A percentile compares a stretch with the other conserved stretches of the same genome.
These are phyloP conservation scores for Caenorhabditis plicata DNA, from an alignment of 2,888 invertebrate genomes.

Conservation along the genomic window DNA sequence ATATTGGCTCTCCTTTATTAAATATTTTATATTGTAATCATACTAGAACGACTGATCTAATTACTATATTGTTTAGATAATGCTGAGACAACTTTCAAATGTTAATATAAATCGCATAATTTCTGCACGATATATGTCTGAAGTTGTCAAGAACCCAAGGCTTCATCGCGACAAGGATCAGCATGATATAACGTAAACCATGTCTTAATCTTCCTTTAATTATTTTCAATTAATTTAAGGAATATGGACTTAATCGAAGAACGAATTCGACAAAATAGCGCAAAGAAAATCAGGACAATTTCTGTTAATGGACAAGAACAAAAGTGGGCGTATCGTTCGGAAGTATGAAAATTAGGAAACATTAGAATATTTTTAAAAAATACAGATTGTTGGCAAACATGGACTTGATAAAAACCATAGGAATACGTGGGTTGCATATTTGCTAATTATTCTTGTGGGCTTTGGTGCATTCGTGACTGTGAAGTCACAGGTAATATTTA, in stretches of 20 bases:
- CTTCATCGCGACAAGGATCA: constrained; percentile 34
- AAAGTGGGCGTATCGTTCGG: constrained; percentile 56
- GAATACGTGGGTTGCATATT: constrained; percentile 54
- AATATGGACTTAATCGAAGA: constrained; percentile 53
- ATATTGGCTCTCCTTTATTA: no score
- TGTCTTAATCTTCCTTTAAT: neutral
- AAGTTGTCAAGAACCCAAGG: constrained; percentile 41
- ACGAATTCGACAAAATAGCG: constrained; percentile 25
- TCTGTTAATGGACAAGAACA: constrained; percentile 44
- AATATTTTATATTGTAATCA: no score
- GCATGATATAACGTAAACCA: constrained; percentile 42
- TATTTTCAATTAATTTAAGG: constrained; percentile 16
- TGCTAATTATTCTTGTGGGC: constrained; percentile 49
- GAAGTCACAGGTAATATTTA: constrained; percentile 31
- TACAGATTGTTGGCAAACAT: constrained; percentile 45
- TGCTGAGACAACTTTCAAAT: no score
- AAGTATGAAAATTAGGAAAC: constrained; percentile 33
- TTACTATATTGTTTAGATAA: no score
- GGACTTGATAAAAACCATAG: constrained; percentile 52
- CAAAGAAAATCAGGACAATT: constrained; percentile 36
- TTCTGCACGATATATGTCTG: no score
- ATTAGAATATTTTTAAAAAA: no score
- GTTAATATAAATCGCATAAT: no score
- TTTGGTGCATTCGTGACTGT: constrained; percentile 53
- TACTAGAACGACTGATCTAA: no score